A percentile compares a stretch with the other conserved stretches of the same genome.
phyloP scores from a whole-genome alignment of 2,797 vertebrate species.

The Semaprochilodus insignis region DNA sequence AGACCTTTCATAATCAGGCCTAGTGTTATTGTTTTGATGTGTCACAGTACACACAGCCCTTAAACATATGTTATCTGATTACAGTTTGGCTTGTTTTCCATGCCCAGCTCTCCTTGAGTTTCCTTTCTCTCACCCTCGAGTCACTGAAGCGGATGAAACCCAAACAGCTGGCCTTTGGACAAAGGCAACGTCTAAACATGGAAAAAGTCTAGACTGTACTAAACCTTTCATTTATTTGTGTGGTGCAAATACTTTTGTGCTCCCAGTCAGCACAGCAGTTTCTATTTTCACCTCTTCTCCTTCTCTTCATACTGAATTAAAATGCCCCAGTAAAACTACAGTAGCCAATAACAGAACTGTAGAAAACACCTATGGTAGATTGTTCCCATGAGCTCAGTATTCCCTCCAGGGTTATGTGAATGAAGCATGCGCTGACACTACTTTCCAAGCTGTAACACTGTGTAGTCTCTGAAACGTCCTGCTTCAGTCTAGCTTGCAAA shows the following conservation, averaged over 20 bases:
- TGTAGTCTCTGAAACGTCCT: too few species aligned
- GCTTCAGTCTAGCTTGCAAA: too few species aligned
- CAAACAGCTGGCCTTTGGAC: slow-evolving; percentile 43
- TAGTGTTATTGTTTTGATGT: slow-evolving; percentile 28
- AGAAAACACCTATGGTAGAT: neutral
- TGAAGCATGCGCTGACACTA: neutral
- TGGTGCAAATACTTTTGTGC: slow-evolving; percentile 27
- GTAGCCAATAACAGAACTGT: neutral
- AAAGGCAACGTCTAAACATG: slow-evolving; percentile 49
- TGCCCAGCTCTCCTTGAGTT: slow-evolving; percentile 14
- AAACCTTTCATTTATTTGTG: slow-evolving; percentile 51
- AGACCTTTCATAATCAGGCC: slow-evolving; percentile 10
- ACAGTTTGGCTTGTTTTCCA: slow-evolving; percentile 34
- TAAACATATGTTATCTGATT: slow-evolving; percentile 42
- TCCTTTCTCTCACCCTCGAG: slow-evolving; percentile 16
- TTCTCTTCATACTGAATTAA: neutral
- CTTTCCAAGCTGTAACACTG: neutral
- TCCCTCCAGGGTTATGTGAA: neutral
- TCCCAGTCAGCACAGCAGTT: slow-evolving; percentile 21
- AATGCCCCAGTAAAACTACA: neutral
- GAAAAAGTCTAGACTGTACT: slow-evolving; percentile 36
- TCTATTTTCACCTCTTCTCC: slow-evolving; percentile 38
- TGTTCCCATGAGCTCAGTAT: neutral
- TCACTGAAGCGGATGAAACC: slow-evolving; percentile 35
- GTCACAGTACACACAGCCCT: slow-evolving; percentile 9